Conservation (phyloP, 2,797 vertebrate species). For the Lates japonicus region DNA sequence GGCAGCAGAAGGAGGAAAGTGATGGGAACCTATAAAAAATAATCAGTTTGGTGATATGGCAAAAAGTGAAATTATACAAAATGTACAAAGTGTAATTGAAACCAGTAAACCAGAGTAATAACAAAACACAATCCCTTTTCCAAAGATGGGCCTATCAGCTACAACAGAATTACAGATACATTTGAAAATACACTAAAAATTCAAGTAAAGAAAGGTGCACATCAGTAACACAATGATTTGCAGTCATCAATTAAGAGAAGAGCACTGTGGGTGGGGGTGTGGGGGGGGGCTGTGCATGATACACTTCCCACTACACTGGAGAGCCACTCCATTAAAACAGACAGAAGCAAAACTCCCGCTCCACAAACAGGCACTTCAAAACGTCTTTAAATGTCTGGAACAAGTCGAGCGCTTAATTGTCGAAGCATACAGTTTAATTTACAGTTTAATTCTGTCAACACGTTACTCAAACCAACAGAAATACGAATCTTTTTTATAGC, state of each 20-base stretch:
- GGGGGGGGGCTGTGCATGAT: slow-evolving; percentile 5
- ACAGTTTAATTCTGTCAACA: slow-evolving; percentile 31
- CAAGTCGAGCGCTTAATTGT: slow-evolving; percentile 21
- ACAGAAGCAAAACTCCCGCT: slow-evolving; percentile 36
- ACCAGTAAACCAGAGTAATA: slow-evolving; percentile 63
- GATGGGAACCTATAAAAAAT: slow-evolving; percentile 52
- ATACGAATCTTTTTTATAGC: slow-evolving; percentile 24
- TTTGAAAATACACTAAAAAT: slow-evolving; percentile 75
- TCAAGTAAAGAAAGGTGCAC: slow-evolving; percentile 81
- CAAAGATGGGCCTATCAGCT: slow-evolving; percentile 67
- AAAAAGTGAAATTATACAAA: slow-evolving; percentile 68
- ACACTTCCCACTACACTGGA: slow-evolving; percentile 28
- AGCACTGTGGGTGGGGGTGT: slow-evolving; percentile 50
- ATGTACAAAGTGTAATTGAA: slow-evolving; percentile 65
- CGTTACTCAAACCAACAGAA: slow-evolving; percentile 46
- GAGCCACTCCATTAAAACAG: slow-evolving; percentile 41
- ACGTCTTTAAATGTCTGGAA: slow-evolving; percentile 45
- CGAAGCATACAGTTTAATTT: slow-evolving; percentile 43
- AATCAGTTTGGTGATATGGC: slow-evolving; percentile 61
- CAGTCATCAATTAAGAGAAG: slow-evolving; percentile 81
- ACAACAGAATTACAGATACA: slow-evolving; percentile 64
- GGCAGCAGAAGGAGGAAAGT: slow-evolving; percentile 64
- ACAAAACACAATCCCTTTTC: slow-evolving; percentile 73
- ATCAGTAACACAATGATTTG: slow-evolving; percentile 81
- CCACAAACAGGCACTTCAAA: slow-evolving; percentile 61